A percentile compares a stretch with the other conserved stretches of the same genome.
These are phyloP conservation scores for Laticauda colubrina DNA, from an alignment of 2,113 vertebrate genomes.

Conservation along the genomic window DNA sequence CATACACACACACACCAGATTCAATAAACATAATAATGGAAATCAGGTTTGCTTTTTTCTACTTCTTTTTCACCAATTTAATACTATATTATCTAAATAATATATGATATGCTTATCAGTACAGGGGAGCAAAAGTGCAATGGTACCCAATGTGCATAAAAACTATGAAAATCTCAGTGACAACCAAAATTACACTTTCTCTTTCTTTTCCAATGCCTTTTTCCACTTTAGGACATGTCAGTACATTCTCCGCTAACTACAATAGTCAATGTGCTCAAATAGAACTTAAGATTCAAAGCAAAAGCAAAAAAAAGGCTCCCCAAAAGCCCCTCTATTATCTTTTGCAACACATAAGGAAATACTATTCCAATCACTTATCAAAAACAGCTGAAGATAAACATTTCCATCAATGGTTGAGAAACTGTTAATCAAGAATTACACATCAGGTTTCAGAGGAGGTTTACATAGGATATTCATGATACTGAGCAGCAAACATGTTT, in stretches of 20 bases:
- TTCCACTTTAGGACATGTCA: constrained; percentile 59
- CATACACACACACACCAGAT: constrained; percentile 30
- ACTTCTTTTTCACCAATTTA: constrained; percentile 43
- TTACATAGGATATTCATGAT: constrained; percentile 53
- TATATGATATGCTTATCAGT: constrained; percentile 62
- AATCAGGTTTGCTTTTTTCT: constrained; percentile 40
- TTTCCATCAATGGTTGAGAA: constrained; percentile 1
- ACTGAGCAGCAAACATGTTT: constrained; percentile 52
- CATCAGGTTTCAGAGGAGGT: constrained; percentile 54
- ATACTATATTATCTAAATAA: constrained; percentile 57
- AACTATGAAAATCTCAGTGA: constrained; percentile 63
- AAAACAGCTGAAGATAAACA: constrained; percentile 2
- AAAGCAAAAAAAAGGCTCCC: constrained; percentile 37
- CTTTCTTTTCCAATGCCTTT: constrained; percentile 51
- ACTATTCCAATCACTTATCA: not conserved
- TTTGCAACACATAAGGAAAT: constrained; percentile 28
- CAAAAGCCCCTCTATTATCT: constrained; percentile 41
- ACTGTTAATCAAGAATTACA: constrained; percentile 38
- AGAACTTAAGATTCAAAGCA: constrained; percentile 57
- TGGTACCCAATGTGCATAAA: constrained; percentile 59
- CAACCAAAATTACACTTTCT: constrained; percentile 65
- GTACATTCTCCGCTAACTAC: constrained; percentile 49
- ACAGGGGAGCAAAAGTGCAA: constrained; percentile 63
- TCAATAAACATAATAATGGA: constrained; percentile 25
- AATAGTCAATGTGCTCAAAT: constrained; percentile 57